Evolutionary conservation across 1,140 invertebrate species (phyloP).

Genomic region (Halictus rubicundus): DNA sequence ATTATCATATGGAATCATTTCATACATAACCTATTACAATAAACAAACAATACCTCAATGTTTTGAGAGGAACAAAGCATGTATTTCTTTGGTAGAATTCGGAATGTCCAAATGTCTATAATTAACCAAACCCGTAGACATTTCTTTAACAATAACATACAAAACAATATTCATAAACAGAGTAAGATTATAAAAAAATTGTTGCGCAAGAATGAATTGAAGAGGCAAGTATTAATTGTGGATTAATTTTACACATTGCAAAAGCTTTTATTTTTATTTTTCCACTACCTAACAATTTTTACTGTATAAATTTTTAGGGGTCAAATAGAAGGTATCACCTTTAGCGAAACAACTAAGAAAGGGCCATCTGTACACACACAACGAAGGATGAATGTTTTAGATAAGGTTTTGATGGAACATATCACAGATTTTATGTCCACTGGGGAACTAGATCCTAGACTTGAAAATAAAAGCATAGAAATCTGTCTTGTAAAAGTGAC

Average conservation of each 20-base stretch:
- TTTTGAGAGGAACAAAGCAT: background rate
- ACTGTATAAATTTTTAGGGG: background rate
- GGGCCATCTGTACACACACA: constrained; percentile 38
- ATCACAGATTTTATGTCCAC: constrained; percentile 88
- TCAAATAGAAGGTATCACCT: fast-evolving
- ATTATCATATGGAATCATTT: background rate
- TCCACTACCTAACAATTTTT: background rate
- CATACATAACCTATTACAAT: background rate
- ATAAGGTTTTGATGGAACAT: constrained; percentile 90
- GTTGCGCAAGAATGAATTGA: background rate
- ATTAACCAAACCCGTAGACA: background rate
- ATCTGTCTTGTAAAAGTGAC: constrained; percentile 85
- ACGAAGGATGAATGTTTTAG: constrained; percentile 83
- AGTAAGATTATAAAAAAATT: constrained; percentile 27
- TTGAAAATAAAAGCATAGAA: constrained; percentile 85
- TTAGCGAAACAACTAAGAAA: background rate
- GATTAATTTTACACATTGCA: too few relatives aligned
- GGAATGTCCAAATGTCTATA: background rate
- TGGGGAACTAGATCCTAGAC: constrained; percentile 82
- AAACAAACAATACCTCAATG: background rate
- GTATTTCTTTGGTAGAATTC: background rate
- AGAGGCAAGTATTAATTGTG: constrained; percentile 2
- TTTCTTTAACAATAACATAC: constrained; percentile 3
- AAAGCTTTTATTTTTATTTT: background rate
- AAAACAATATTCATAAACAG: constrained; percentile 31